Conservation (phyloP, 2,888 invertebrate species). For the Eristalis tenax region DNA sequence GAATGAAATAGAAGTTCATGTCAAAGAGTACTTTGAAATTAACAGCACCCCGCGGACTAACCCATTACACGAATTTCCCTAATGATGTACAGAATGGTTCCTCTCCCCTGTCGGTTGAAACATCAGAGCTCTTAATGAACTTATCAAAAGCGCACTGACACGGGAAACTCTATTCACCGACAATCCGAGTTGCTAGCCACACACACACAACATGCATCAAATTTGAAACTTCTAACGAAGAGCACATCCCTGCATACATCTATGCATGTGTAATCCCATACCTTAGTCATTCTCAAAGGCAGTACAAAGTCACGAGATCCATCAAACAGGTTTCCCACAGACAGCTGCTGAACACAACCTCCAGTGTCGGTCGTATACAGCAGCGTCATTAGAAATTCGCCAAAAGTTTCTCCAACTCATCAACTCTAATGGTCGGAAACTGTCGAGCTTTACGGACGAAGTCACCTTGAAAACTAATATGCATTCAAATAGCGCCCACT, state of each 20-base stretch:
- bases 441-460: not conserved
- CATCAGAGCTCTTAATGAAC: not conserved
- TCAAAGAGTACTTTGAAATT: not conserved
- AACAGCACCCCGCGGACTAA: not conserved
- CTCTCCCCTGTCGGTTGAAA: not conserved
- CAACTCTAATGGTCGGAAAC: conserved; percentile 10
- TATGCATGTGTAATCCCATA: not conserved
- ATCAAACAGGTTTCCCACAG: not conserved
- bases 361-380: not conserved
- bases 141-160: not conserved
- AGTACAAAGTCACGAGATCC: not conserved
- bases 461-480: conserved; percentile 31
- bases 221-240: not conserved
- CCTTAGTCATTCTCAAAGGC: not conserved
- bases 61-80: not conserved
- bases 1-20: not conserved
- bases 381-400: conserved; percentile 9
- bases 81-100: not conserved
- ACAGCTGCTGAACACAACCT: not conserved
- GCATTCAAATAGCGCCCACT: conserved; percentile 19
- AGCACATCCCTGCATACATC: not conserved
- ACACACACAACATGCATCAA: not conserved
- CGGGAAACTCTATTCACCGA: not conserved
- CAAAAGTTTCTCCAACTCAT: conserved; percentile 13
- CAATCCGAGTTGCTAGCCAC: not conserved